Evolutionary conservation across 2,113 vertebrate genomes (phyloP).

Genomic region (Nerophis lumbriciformis): DNA sequence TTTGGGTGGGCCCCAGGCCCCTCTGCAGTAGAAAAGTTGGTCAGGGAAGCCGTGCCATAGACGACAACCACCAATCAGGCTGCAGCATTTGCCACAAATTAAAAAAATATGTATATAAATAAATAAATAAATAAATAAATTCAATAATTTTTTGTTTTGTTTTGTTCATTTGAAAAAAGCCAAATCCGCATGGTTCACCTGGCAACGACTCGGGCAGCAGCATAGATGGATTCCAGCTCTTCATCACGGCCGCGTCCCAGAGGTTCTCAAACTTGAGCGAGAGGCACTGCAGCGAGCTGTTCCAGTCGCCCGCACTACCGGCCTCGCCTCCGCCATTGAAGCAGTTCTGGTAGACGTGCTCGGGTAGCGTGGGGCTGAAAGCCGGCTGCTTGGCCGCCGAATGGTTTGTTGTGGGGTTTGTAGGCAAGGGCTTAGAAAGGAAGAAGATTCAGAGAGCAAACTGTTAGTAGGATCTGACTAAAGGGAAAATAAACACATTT

Average conservation of each 20-base stretch:
- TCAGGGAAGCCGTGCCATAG: too few relatives aligned
- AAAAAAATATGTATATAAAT: too few relatives aligned
- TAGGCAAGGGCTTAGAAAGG: conserved; percentile 78
- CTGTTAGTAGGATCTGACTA: conserved; percentile 1
- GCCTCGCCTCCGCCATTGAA: conserved; percentile 62
- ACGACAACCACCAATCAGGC: too few relatives aligned
- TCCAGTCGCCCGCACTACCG: conserved; percentile 84
- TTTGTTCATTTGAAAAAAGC: neutral
- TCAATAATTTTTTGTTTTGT: too few relatives aligned
- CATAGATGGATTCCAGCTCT: conserved; percentile 90
- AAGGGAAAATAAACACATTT: neutral
- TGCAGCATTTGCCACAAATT: too few relatives aligned
- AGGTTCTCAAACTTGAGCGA: conserved; percentile 93
- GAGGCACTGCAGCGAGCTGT: conserved; percentile 80
- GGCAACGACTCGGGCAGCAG: conserved; percentile 90
- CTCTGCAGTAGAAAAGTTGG: too few relatives aligned
- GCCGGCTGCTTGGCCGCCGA: conserved; percentile 86
- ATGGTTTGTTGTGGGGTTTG: conserved; percentile 84
- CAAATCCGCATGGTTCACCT: conserved; percentile 68
- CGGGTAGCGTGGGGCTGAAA: conserved; percentile 88
- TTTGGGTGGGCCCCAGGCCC: too few relatives aligned
- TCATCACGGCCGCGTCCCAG: conserved; percentile 95
- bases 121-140: too few relatives aligned
- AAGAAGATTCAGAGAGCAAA: neutral
- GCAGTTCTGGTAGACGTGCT: conserved; percentile 93